Base-by-base conservation (phyloP, 2,113 vertebrate genomes). In the Equus quagga region DNA sequence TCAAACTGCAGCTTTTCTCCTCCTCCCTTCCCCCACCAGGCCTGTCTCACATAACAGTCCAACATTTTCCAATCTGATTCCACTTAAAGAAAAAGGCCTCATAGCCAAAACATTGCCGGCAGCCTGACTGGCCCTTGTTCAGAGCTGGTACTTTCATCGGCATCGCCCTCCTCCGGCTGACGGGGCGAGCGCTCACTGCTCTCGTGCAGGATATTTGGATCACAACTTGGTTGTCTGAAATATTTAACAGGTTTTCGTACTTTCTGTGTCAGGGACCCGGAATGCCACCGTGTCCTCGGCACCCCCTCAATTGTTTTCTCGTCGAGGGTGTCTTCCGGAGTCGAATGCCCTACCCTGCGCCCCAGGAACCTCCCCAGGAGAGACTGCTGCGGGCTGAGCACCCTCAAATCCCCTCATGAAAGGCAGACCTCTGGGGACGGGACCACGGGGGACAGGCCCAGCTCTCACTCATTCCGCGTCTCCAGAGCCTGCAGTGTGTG, bases 221-320 rank as follows among this genome's bases (percentile, higher is more conserved):
- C 33, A 91, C 94, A 60, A 28, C 94, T 92, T 72, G 96, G 73
- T 64, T 69, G 95, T 97, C 97, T 96, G 94, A 97, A 97, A 97
- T 11, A 88, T 46, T 96, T 88, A 49, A 78, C 69, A 90, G 93
- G 58, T 87, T 84, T 96, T 83, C 65, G 13, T 96, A 86, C 92
- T 89, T 94, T 87, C 93, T 8, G 31, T 76, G 80, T 54, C 87
- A 44, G 56, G 89, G 88, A 78, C 26, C 94, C 73, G 93, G 88
- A 93, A 67, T 2, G 6, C 18, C 10, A 46, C 44, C 65, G 41
- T 2, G 26, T 60, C 60, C 85, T 80, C 9, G 0, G 69, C 51
- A 64, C 8, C 21, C 17, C 26, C 56, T 51, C 41, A 12, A 5
- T 2, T 5, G 54, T 46, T 81, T 62, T 80, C 86, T 89, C 51